phyloP scores from a whole-genome alignment of 2,113 vertebrate genomes.

The Genyomyrus donnyi region DNA sequence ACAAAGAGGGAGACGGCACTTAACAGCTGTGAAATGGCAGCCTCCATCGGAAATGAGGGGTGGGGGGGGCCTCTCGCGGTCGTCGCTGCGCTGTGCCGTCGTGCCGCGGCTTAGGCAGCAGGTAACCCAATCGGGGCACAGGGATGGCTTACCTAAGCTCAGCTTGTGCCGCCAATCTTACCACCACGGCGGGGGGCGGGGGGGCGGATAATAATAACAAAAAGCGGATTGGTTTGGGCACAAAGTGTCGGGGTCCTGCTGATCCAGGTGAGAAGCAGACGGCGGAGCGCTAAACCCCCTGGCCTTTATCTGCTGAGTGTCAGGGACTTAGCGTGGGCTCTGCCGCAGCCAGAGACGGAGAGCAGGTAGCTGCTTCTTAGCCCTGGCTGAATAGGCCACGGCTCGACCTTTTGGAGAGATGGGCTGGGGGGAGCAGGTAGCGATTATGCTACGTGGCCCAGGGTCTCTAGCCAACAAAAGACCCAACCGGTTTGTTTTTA shows the following conservation, averaged over 20 bases:
- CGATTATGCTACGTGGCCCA: background rate
- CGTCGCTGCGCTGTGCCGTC: slow-evolving; percentile 15
- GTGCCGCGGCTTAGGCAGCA: background rate
- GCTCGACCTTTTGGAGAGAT: slow-evolving; percentile 29
- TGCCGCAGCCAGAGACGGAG: slow-evolving; percentile 36
- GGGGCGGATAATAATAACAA: slow-evolving; percentile 37
- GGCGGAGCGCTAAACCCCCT: slow-evolving; percentile 59
- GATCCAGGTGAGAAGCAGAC: slow-evolving; percentile 68
- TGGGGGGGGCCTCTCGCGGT: background rate
- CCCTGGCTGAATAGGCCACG: background rate
- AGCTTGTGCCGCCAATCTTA: slow-evolving; percentile 43
- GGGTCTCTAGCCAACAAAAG: background rate
- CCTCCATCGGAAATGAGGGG: slow-evolving; percentile 4
- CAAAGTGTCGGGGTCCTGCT: slow-evolving; percentile 46
- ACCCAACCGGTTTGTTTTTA: background rate
- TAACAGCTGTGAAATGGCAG: slow-evolving; percentile 33
- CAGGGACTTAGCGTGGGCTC: slow-evolving; percentile 25
- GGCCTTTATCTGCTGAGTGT: slow-evolving; percentile 52
- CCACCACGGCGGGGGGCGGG: slow-evolving; percentile 30
- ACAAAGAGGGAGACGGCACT: slow-evolving; percentile 32
- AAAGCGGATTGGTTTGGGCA: slow-evolving; percentile 58
- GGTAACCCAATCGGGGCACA: slow-evolving; percentile 5
- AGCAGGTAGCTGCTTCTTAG: slow-evolving; percentile 29
- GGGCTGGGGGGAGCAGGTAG: slow-evolving; percentile 18
- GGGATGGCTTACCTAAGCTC: slow-evolving; percentile 43